A percentile compares a stretch with the other conserved stretches of the same genome.
Conservation (phyloP, 2,797 vertebrate species). For the Naso thynnoides region DNA sequence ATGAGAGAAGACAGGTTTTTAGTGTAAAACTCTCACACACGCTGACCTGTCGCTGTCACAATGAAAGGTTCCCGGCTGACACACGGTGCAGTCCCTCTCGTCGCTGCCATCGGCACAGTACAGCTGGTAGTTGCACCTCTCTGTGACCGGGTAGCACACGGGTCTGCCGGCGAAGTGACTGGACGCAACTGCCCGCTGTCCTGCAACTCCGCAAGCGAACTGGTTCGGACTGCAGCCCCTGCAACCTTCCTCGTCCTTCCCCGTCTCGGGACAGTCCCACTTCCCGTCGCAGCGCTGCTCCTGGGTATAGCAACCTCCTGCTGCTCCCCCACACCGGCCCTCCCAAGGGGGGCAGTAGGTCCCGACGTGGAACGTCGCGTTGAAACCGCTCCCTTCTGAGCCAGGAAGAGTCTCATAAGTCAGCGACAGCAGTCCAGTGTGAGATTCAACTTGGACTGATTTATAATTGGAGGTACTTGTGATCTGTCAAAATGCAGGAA, state of each 20-base stretch:
- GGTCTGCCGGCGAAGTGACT: slow-evolving; percentile 66
- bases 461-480: slow-evolving; percentile 88
- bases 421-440: slow-evolving; percentile 87
- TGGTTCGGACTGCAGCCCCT: slow-evolving; percentile 83
- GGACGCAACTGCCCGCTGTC: slow-evolving; percentile 53
- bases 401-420: slow-evolving; percentile 78
- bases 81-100: slow-evolving; percentile 89
- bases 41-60: slow-evolving; percentile 89
- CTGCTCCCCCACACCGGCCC: slow-evolving; percentile 86
- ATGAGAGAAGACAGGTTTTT: background rate
- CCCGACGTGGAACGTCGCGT: slow-evolving; percentile 91
- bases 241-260: slow-evolving; percentile 89
- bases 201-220: slow-evolving; percentile 84
- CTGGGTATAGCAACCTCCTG: slow-evolving; percentile 87
- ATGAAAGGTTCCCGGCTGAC: slow-evolving; percentile 92
- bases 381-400: slow-evolving; percentile 86
- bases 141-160: slow-evolving; percentile 86
- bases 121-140: slow-evolving; percentile 94
- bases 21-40: too few species aligned
- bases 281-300: slow-evolving; percentile 89
- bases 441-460: slow-evolving; percentile 88
- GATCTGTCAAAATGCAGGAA: slow-evolving; percentile 77
- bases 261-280: slow-evolving; percentile 91
- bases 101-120: slow-evolving; percentile 91
- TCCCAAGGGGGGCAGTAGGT: slow-evolving; percentile 93